A percentile compares a stretch with the other conserved stretches of the same genome.
These are phyloP conservation scores for Cuniculus paca DNA, from an alignment of 2,797 vertebrate genomes.

Conservation along the genomic window DNA sequence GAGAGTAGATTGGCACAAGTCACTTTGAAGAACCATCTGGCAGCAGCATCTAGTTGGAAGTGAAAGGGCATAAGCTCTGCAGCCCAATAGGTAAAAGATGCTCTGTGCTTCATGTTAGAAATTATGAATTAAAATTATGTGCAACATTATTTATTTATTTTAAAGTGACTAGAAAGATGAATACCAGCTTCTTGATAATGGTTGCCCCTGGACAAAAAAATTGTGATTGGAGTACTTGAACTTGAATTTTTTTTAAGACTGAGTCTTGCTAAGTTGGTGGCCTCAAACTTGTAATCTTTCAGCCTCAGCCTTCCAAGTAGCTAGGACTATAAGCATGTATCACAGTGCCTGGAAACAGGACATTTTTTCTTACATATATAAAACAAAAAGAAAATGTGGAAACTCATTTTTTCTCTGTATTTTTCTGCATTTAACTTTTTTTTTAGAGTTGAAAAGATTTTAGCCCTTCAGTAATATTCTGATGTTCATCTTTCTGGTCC, in stretches of 20 bases:
- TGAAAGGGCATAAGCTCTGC: background rate
- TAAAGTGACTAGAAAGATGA: background rate
- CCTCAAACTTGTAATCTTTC: background rate
- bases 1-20: background rate
- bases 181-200: background rate
- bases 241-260: background rate
- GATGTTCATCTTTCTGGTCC: conserved; percentile 18
- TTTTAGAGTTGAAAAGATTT: background rate
- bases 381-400: background rate
- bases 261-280: background rate
- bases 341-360: background rate
- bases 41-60: background rate
- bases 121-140: background rate
- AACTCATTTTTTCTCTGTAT: conserved; percentile 16
- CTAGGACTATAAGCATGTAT: background rate
- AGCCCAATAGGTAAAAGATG: background rate
- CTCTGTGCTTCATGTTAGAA: background rate
- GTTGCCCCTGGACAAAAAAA: conserved; percentile 8
- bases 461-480: background rate
- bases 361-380: background rate
- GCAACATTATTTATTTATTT: background rate
- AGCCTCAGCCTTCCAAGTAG: background rate
- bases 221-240: background rate
- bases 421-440: conserved; percentile 16
- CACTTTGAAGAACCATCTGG: background rate